Base-by-base conservation (phyloP, 2,888 invertebrate species). In the Metallyticus violacea region DNA sequence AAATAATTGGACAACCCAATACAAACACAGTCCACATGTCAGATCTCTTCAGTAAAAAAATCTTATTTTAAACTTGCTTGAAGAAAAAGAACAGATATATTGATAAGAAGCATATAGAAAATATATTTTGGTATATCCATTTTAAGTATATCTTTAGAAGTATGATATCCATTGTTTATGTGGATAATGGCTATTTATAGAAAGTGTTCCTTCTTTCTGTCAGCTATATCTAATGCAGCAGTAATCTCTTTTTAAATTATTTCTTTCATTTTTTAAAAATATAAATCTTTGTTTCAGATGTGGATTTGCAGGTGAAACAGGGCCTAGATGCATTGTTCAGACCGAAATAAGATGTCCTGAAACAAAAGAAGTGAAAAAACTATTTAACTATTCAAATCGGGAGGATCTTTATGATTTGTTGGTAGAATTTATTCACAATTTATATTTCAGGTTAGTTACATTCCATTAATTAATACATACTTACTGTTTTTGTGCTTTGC, bases 231-330 rank as follows among this genome's bases (percentile, higher is more conserved):
- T 40, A 15, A 62, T 62, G 40, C 15, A 62, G 6, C 4, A 2
- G 0, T 15, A 62, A 62, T 1, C 15, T 4, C 15, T 15, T 62
- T 15, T 62, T n/a, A n/a, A n/a, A n/a, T n/a, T n/a, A n/a, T 2
- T 15, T 62, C 22, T 62, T 62, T 62, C 40, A 62, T 62, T 15
- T 15, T 15, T 15, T 4, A 15, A 22, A 62, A 15, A 62, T 15
- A 85, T 22, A 15, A 25, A 29, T 62, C 81, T 78, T 29, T 81
- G 7, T 86, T 86, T 62, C 89, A 98, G 98, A 92, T 96, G 97
- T 91, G 99, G 99, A 29, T 97, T 98, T 92, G 96, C 97, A 30
- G 97, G 97, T 9, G 99, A 99, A 92, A 94, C 95, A 83, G 95
- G 96, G 77, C 99, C 99, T 29, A 93, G 98, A 89, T 97, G 96